These are phyloP conservation scores for Myiopsitta monachus DNA, from an alignment of 2,113 vertebrate genomes.

Conservation along the genomic window DNA sequence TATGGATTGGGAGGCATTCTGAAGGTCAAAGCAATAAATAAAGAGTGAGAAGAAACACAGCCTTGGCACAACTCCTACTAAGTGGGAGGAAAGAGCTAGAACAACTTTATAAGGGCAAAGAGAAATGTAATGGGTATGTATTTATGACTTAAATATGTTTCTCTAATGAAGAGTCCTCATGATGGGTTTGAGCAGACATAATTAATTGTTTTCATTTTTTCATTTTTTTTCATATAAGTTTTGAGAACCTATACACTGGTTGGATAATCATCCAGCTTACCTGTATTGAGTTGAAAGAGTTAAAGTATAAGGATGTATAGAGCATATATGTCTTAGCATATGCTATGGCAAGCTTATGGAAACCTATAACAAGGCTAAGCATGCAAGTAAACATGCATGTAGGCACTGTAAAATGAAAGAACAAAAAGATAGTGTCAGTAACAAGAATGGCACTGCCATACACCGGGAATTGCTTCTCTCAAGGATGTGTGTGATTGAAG, in stretches of 20 bases:
- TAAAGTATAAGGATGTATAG: not conserved
- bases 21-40: not conserved
- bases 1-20: not conserved
- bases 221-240: not conserved
- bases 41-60: not conserved
- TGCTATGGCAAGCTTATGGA: not conserved
- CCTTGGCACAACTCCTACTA: not conserved
- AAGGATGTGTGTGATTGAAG: not conserved
- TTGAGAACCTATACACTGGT: not conserved
- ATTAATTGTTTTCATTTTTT: too few species aligned
- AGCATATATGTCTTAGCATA: not conserved
- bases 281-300: not conserved
- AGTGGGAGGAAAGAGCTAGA: not conserved
- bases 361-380: not conserved
- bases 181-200: not conserved
- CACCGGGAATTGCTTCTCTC: not conserved
- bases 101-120: not conserved
- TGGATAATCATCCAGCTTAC: not conserved
- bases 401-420: not conserved
- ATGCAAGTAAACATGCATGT: not conserved
- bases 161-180: not conserved
- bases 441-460: not conserved
- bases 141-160: not conserved
- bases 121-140: not conserved
- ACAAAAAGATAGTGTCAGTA: not conserved